These are phyloP conservation scores for Balaenoptera acutorostrata DNA, from an alignment of 2,113 vertebrate species.

Conservation along the genomic window DNA sequence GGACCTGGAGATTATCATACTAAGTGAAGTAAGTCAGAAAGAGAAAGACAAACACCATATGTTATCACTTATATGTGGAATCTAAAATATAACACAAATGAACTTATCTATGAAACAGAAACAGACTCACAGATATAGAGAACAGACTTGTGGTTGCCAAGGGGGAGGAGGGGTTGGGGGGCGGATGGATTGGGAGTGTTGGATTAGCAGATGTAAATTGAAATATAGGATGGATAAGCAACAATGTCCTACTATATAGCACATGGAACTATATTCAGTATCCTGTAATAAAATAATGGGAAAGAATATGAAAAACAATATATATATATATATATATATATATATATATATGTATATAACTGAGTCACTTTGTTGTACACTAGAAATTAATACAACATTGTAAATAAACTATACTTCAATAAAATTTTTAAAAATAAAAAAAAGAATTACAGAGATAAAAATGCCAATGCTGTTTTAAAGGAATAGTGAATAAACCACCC, in stretches of 20 bases:
- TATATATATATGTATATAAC: neutral
- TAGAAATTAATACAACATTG: neutral
- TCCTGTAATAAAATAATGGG: neutral
- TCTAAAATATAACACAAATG: neutral
- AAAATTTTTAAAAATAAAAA: neutral
- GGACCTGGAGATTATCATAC: neutral
- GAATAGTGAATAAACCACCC: neutral
- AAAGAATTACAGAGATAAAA: neutral
- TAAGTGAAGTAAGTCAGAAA: neutral
- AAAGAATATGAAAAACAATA: neutral
- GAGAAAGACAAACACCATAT: neutral
- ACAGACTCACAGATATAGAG: neutral
- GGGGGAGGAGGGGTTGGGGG: neutral
- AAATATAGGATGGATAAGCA: neutral
- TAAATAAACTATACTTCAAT: neutral
- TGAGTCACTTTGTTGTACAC: neutral
- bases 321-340: too few relatives aligned
- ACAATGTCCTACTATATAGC: neutral
- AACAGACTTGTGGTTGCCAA: neutral
- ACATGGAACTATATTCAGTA: neutral
- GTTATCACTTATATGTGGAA: neutral
- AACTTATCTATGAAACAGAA: too few relatives aligned
- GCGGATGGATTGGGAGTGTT: neutral
- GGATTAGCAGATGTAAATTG: neutral
- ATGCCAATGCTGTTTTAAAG: neutral